phyloP scores from a whole-genome alignment of 2,797 vertebrate genomes.

The Vipera ursinii region DNA sequence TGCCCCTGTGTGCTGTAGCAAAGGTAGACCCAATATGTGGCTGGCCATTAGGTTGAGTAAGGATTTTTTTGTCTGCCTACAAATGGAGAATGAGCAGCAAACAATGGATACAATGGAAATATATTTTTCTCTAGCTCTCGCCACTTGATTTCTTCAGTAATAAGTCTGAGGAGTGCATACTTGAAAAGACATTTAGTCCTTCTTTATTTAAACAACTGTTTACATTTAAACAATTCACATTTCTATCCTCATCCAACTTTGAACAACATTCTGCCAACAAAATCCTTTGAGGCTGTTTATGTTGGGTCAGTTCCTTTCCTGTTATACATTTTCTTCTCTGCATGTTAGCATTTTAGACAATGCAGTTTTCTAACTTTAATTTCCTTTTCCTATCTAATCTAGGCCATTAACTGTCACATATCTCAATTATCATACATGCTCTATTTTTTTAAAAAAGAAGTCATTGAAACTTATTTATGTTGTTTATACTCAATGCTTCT shows the following conservation, averaged over 20 bases:
- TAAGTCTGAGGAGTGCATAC: neutral
- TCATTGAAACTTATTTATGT: constrained; percentile 21
- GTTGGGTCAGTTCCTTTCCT: constrained; percentile 67
- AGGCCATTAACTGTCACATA: constrained; percentile 15
- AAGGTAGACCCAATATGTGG: neutral
- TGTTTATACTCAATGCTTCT: constrained; percentile 41
- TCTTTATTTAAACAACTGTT: constrained; percentile 66
- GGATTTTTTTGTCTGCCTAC: neutral
- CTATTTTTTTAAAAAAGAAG: constrained; percentile 19
- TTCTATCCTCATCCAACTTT: constrained; percentile 64
- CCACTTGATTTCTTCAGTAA: neutral
- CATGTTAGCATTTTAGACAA: constrained; percentile 62
- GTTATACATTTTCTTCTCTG: constrained; percentile 62
- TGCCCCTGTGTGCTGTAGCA: neutral
- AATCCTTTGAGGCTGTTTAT: constrained; percentile 64
- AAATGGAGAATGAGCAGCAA: neutral
- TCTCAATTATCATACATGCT: neutral
- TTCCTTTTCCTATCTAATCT: constrained; percentile 67
- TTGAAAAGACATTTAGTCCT: constrained; percentile 62
- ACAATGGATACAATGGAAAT: neutral
- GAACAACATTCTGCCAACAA: constrained; percentile 63
- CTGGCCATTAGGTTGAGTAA: neutral
- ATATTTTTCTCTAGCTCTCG: neutral
- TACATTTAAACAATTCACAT: constrained; percentile 59
- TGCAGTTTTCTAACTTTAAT: constrained; percentile 58